These are phyloP conservation scores for Conus betulinus DNA, from an alignment of 1,140 invertebrate genomes.

Conservation along the genomic window DNA sequence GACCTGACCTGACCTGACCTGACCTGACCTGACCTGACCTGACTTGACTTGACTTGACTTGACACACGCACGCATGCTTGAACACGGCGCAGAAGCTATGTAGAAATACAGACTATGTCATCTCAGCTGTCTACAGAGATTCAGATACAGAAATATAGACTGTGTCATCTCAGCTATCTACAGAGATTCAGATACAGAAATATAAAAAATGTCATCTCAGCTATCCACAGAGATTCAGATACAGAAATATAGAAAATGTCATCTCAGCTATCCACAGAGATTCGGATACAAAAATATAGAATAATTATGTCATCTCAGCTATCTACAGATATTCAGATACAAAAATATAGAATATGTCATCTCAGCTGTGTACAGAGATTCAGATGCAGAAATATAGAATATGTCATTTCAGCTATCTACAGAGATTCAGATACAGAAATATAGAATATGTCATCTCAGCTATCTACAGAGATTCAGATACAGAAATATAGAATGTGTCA, in stretches of 20 bases:
- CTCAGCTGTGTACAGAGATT: not conserved
- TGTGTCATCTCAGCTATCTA: not conserved
- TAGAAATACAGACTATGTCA: not conserved
- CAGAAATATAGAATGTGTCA: not conserved
- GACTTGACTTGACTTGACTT: conserved; percentile 33
- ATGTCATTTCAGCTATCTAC: not conserved
- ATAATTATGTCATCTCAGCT: too few relatives aligned
- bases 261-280: not conserved
- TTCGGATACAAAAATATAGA: too few relatives aligned
- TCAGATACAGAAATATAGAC: not conserved
- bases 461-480: too few relatives aligned
- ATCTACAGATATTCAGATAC: too few relatives aligned
- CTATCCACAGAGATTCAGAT: too few relatives aligned
- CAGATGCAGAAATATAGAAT: not conserved
- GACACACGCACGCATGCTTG: conserved; percentile 4
- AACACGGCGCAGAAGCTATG: not conserved
- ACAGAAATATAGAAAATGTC: not conserved
- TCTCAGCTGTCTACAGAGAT: not conserved
- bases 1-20: conserved; percentile 45
- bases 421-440: too few relatives aligned
- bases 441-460: too few relatives aligned
- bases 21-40: conserved; percentile 1
- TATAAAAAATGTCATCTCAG: not conserved
- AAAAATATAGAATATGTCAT: not conserved
- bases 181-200: too few relatives aligned